phyloP scores from a whole-genome alignment of 2,888 invertebrate genomes.

The Gastracanthus pulcherrimus region DNA sequence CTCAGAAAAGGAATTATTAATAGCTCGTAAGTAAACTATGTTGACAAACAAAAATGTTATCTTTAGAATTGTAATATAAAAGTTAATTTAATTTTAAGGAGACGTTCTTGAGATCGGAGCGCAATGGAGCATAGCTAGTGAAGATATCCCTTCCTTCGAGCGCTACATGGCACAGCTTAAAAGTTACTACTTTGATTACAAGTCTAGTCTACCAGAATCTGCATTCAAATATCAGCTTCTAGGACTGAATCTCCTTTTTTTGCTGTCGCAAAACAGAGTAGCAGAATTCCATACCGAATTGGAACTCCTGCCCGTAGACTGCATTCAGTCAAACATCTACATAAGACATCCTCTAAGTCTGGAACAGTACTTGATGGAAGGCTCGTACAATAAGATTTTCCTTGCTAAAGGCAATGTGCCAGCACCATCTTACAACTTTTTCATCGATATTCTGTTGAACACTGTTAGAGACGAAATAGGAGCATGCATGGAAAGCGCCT shows the following conservation, averaged over 20 bases:
- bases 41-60: neutral
- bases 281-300: slow-evolving; percentile 99
- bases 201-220: slow-evolving; percentile 91
- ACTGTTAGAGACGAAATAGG: slow-evolving; percentile 98
- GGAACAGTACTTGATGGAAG: slow-evolving; percentile 99
- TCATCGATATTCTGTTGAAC: slow-evolving; percentile 96
- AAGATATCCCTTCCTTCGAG: slow-evolving; percentile 97
- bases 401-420: slow-evolving; percentile 94
- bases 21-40: slow-evolving; percentile 83
- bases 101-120: slow-evolving; percentile 97
- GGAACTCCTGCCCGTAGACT: slow-evolving; percentile 94
- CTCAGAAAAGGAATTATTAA: slow-evolving; percentile 88
- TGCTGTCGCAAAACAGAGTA: slow-evolving; percentile 96
- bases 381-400: slow-evolving; percentile 96
- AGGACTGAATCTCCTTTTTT: slow-evolving; percentile 94
- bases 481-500: slow-evolving; percentile 97
- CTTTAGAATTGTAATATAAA: neutral
- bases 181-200: slow-evolving; percentile 96
- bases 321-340: slow-evolving; percentile 94
- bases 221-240: slow-evolving; percentile 95
- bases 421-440: slow-evolving; percentile 95
- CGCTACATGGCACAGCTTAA: slow-evolving; percentile 98
- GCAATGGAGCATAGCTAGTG: slow-evolving; percentile 94
- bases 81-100: slow-evolving; percentile 74
- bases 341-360: slow-evolving; percentile 96